Conservation (phyloP, 1,140 invertebrate genomes). For the Atta texana region DNA sequence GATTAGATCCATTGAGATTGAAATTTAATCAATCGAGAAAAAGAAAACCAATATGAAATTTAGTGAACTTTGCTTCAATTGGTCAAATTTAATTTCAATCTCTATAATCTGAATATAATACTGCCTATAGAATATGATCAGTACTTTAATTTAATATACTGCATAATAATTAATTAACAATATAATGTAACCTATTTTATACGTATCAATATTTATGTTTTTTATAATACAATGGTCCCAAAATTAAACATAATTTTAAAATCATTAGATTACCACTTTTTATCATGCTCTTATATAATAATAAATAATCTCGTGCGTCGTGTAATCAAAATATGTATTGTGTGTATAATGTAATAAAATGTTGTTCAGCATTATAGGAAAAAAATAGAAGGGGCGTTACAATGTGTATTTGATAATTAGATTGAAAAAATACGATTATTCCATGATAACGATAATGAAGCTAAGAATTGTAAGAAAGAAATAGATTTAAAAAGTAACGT, state of each 20-base stretch:
- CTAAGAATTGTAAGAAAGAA: constrained; percentile 55
- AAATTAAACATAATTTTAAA: constrained; percentile 26
- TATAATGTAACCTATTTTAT: neutral
- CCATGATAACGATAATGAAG: constrained; percentile 65
- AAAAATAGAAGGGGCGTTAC: constrained; percentile 5
- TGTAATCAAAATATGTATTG: constrained; percentile 10
- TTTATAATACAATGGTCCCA: neutral
- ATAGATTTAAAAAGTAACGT: constrained; percentile 66
- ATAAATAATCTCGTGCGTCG: neutral
- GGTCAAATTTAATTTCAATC: too few species aligned
- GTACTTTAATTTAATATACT: neutral
- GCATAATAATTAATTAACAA: constrained; percentile 12
- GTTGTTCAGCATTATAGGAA: constrained; percentile 12
- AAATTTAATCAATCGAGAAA: too few species aligned
- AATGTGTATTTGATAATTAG: constrained; percentile 39
- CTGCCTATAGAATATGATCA: neutral
- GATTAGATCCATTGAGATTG: too few species aligned
- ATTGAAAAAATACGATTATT: constrained; percentile 68
- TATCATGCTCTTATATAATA: neutral
- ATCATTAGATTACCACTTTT: neutral
- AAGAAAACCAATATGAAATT: too few species aligned
- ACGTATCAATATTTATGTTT: neutral
- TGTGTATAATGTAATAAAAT: constrained; percentile 45
- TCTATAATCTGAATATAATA: neutral
- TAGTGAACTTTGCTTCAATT: too few species aligned